Base-by-base conservation (phyloP, 2,113 vertebrate genomes). In the Octodon degus region DNA sequence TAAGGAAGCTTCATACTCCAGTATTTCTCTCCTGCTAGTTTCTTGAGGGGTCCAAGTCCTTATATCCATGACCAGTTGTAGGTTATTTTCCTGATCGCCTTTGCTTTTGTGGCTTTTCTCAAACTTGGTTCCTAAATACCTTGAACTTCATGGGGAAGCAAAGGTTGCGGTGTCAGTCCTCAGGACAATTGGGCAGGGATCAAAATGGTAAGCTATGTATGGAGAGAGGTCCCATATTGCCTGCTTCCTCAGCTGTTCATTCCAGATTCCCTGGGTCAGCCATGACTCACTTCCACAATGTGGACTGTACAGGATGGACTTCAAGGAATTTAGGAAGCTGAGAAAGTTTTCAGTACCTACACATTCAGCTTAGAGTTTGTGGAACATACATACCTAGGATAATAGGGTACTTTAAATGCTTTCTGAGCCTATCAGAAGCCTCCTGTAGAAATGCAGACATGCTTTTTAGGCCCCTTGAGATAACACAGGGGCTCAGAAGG, bases 31-130 rank as follows among this genome's bases (percentile, higher is more conserved):
- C 37, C 63, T 55, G 1, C 80, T 82, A 25, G 74, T 65, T 98
- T 95, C 92, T 93, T 89, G 65, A 85, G 62, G 53, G 68, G 86
- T 83, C 86, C 89, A 43, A 80, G 86, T 92, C 87, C 55, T 97
- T 60, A 55, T 9, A 43, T 90, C 87, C 93, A 72, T 97, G 84
- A 86, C 95, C 68, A 77, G 86, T 96, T 72, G 87, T 81, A 93
- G 93, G 95, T 97, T 96, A 97, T 98, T 97, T 96, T 89, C 90
- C 87, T 97, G 97, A 97, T 97, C 88, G 96, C 96, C 93, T 98
- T 98, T 97, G 95, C 98, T 98, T 98, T 97, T 97, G 96, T 97
- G 91, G 72, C 95, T 98, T 97, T 98, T 96, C 97, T 98, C 84
- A 97, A 97, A 97, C 84, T 89, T 96, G 92, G 53, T 97, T 97